Percentiles rank a stretch among this genome's conserved stretches.
Evolutionary conservation across 2,888 invertebrate species (phyloP).

Genomic region (Tetragonula carbonaria): DNA sequence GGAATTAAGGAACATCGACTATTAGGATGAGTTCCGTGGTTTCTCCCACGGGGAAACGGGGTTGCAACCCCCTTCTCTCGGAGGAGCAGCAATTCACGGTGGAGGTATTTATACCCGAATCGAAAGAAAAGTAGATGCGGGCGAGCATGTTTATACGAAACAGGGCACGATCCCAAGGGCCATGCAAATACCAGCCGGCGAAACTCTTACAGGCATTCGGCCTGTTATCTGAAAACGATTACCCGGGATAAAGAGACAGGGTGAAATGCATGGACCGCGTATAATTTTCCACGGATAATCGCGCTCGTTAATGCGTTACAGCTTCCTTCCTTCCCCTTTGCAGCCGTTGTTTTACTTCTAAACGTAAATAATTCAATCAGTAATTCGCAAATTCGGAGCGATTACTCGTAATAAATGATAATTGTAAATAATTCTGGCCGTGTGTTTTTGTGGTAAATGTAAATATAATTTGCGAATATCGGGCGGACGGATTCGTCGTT

Average conservation of each 20-base stretch:
- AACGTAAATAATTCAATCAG: no score
- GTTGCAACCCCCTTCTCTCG: no score
- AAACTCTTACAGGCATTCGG: conserved; percentile 53
- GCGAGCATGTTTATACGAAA: conserved; percentile 62
- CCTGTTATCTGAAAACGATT: conserved; percentile 65
- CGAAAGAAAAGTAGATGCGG: conserved; percentile 59
- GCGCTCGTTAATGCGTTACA: conserved; percentile 24
- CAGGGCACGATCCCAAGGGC: conserved; percentile 41
- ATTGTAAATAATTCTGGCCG: no score
- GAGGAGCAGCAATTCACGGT: conserved; percentile 46
- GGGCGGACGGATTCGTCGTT: no score
- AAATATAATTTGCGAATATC: no score
- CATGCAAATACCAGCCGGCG: conserved; percentile 63
- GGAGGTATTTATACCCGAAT: conserved; percentile 52
- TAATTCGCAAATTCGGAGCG: no score
- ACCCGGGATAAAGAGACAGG: conserved; percentile 45
- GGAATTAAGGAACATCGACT: conserved; percentile 58
- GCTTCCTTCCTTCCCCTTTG: neutral
- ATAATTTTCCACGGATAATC: conserved; percentile 46
- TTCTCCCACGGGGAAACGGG: neutral
- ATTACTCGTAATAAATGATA: no score
- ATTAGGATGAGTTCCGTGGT: conserved; percentile 28
- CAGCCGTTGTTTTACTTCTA: neutral
- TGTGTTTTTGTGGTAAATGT: no score
- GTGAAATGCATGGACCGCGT: conserved; percentile 39